Evolutionary conservation across 2,113 vertebrate species (phyloP), one percentile per base, ranked within the genome.

Genomic region (Sphaerodactylus townsendi): DNA sequence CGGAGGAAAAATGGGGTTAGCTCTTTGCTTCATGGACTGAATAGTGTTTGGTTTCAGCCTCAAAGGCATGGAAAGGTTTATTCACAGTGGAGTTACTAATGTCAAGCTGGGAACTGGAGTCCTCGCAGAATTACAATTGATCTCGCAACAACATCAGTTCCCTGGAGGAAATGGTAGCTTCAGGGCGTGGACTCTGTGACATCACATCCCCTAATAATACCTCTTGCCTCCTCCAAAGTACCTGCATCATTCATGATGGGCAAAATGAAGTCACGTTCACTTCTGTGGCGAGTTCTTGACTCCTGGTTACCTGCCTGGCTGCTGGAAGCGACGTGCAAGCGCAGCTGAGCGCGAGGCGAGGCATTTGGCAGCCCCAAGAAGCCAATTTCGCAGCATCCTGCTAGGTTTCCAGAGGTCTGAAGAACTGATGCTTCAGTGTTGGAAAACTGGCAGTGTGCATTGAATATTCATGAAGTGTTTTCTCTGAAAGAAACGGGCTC

Each of bases 181-280:
- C 10, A 11, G 14, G 13, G 48, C 7, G 2, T 50, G 48, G 10
- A 50, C 10, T 50, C 10, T 15, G 13, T 15, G 10, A 11, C 48
- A 50, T 50, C 13, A 50, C 13, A 15, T 50, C 4, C 48, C 4
- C n/a, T n/a, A n/a, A n/a, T n/a, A n/a, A n/a, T n/a, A n/a, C n/a
- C n/a, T n/a, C n/a, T n/a, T n/a, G n/a, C n/a, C n/a, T n/a, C n/a
- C n/a, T n/a, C n/a, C n/a, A n/a, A n/a, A n/a, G n/a, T n/a, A n/a
- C n/a, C n/a, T n/a, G 95, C 95, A 96, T 96, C 95, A 96, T 96
- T 92, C 92, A 95, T 96, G 88, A 85, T 70, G 94, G 95, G 94
- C 94, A 95, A 94, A 56, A 96, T 95, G 88, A 95, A 90, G 85
- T 75, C 39, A 85, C 87, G 89, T 91, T 93, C 93, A 88, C 85